Conservation (phyloP, 2,797 vertebrate genomes). For the Gallinago solitaria region DNA sequence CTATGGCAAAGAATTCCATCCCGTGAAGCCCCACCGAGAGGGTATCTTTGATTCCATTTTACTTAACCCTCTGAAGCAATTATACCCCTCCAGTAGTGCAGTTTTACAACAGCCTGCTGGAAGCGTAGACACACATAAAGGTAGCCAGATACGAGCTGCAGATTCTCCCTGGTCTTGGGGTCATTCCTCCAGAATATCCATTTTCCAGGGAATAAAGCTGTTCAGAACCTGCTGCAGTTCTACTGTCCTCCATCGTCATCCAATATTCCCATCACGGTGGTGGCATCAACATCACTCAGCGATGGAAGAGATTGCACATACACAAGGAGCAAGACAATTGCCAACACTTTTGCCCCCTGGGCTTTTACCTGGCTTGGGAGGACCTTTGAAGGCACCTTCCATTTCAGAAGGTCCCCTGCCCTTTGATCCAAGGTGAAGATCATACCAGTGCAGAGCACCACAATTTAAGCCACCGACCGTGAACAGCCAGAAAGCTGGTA, state of each 20-base stretch:
- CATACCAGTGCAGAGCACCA: not conserved
- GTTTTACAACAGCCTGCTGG: slow-evolving; percentile 11
- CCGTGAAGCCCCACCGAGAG: slow-evolving; percentile 7
- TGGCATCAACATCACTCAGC: not conserved
- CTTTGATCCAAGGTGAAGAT: not conserved
- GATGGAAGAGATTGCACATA: not conserved
- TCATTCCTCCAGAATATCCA: not conserved
- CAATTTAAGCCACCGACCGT: not conserved
- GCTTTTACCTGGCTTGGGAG: not conserved
- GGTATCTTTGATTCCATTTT: not conserved
- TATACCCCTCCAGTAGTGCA: not conserved
- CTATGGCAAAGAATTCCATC: slow-evolving; percentile 9
- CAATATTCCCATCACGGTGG: not conserved
- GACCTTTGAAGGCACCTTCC: not conserved
- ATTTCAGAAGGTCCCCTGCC: not conserved
- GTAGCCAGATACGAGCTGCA: not conserved
- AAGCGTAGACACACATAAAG: not conserved
- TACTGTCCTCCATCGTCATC: not conserved
- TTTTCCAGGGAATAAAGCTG: not conserved
- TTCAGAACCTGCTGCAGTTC: not conserved
- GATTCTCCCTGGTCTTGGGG: not conserved
- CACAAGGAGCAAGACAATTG: not conserved
- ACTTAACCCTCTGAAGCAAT: not conserved
- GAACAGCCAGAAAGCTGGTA: not conserved
- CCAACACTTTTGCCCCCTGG: not conserved